Conservation (phyloP, 2,113 vertebrate species). For the Lepidothrix coronata region DNA sequence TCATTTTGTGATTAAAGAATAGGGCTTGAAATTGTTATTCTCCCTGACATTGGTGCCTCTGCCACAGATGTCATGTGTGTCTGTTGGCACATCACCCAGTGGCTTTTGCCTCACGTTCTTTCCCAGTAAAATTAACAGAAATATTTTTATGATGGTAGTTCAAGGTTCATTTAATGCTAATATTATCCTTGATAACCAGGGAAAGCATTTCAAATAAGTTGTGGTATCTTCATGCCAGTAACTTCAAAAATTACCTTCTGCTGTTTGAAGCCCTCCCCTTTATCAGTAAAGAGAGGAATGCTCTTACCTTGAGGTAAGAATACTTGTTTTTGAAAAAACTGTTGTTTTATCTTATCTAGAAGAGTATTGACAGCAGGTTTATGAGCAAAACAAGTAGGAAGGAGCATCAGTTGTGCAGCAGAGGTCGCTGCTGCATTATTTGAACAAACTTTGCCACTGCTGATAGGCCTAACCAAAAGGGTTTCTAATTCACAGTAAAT, state of each 20-base stretch:
- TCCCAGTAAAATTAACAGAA: background rate
- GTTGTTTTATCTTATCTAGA: background rate
- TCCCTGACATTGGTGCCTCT: background rate
- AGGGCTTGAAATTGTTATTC: background rate
- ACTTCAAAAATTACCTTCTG: background rate
- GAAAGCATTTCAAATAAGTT: background rate
- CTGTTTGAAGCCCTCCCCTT: background rate
- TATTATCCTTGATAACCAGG: background rate
- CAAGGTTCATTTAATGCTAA: background rate
- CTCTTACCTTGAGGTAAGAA: background rate
- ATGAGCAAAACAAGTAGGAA: background rate
- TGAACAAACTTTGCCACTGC: background rate
- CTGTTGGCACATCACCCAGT: background rate
- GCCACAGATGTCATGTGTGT: background rate
- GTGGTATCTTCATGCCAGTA: background rate
- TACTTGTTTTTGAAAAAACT: background rate
- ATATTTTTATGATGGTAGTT: background rate
- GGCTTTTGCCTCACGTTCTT: background rate
- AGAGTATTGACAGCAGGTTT: background rate
- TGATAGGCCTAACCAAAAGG: background rate
- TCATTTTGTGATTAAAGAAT: background rate
- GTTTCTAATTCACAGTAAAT: background rate
- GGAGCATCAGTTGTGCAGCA: background rate
- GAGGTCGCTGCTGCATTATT: background rate
- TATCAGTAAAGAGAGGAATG: background rate